Evolutionary conservation across 2,888 invertebrate species (phyloP), one percentile per base, ranked within the genome.

Genomic region (Sceliomorpha sp.): DNA sequence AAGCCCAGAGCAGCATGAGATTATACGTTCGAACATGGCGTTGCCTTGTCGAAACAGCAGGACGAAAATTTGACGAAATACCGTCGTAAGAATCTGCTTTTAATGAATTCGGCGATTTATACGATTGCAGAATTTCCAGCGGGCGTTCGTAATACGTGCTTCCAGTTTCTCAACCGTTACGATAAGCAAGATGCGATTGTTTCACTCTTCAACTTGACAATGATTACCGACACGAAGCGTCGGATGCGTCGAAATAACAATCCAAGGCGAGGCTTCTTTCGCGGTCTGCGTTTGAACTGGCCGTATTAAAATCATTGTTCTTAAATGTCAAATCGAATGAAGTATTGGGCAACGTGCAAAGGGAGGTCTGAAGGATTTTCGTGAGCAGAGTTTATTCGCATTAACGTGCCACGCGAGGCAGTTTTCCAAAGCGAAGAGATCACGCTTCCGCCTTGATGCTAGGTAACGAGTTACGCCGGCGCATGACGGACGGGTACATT

Each of bases 401-500:
- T 39, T 50, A 66, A 45, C 44, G 47, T 73, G 77, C 77, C 80
- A 76, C 74, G 81, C 74, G 75, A 75, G 70, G 73, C 70, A 60
- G 51, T 68, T 74, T 77, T 76, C 66, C 69, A 70, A 75, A 72
- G 68, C 42, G 72, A 76, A 75, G 72, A 76, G 74, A 74, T 55
- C 50, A 72, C 67, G 73, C 72, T 77, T 75, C 71, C 64, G 77
- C 73, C 74, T 63, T 70, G 73, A 56, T 68, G 72, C 67, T 39
- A 36, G 66, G 71, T 67, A 69, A 70, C 64, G 71, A 69, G 70
- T 64, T 56, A 64, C 68, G 56, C 69, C 72, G 73, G 53, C n/a
- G n/a, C 73, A 63, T 80, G 80, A 82, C 78, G 80, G 82, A 81
- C 84, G 81, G 78, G 75, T 73, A 70, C 78, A 79, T 85, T 83